Conservation (phyloP, 2,888 invertebrate species). For the Tachina lurida region DNA sequence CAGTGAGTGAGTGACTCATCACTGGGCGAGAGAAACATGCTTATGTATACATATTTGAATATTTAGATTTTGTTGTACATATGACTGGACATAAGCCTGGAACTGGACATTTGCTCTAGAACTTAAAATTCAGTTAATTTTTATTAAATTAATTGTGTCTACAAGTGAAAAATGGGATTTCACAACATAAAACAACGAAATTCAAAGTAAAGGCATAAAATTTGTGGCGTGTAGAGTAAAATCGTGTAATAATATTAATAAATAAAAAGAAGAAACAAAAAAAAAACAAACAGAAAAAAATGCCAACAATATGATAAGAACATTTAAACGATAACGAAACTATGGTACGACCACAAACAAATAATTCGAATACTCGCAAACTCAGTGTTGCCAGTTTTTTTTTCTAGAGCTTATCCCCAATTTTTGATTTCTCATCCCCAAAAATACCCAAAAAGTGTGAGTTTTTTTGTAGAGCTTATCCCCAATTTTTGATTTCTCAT, state of each 20-base stretch:
- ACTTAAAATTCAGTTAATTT: not conserved
- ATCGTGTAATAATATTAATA: conserved; percentile 32
- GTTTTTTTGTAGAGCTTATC: too few species aligned
- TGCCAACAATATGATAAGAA: conserved; percentile 50
- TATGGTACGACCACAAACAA: conserved; percentile 18
- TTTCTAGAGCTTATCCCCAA: too few species aligned
- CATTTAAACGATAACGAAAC: conserved; percentile 42
- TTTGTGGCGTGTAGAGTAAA: not conserved
- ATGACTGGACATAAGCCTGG: too few species aligned
- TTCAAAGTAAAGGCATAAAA: not conserved
- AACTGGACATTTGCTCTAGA: too few species aligned
- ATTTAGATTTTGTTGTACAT: too few species aligned
- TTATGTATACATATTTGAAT: too few species aligned
- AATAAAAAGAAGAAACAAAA: conserved; percentile 9
- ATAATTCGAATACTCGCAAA: conserved; percentile 1
- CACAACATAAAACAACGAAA: conserved; percentile 1
- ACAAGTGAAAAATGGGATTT: not conserved
- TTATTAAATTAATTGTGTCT: not conserved
- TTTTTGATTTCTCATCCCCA: too few species aligned
- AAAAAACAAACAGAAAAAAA: not conserved
- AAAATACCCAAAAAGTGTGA: too few species aligned
- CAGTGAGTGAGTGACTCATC: too few species aligned
- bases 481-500: too few species aligned
- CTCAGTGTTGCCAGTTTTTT: too few species aligned
- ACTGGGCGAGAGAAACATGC: too few species aligned